Conservation (phyloP, 1,140 invertebrate genomes). For the Drosophila nebulosa region DNA sequence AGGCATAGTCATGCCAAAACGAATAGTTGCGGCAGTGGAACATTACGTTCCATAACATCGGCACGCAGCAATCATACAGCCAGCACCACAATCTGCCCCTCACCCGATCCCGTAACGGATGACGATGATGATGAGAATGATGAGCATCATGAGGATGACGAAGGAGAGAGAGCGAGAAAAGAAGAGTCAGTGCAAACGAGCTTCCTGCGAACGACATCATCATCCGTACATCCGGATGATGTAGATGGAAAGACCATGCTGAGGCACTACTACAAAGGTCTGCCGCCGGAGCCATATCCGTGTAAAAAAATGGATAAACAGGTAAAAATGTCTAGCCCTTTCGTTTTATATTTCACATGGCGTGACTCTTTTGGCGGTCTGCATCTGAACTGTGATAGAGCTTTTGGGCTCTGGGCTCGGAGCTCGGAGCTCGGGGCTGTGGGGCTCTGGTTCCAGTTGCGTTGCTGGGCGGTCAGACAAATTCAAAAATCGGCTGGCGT, state of each 20-base stretch:
- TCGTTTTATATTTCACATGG: constrained; percentile 36
- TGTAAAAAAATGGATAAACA: constrained; percentile 66
- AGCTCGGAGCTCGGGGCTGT: constrained; percentile 8
- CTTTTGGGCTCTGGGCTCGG: no score
- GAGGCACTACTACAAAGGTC: constrained; percentile 70
- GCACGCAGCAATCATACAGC: constrained; percentile 36
- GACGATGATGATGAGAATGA: neutral
- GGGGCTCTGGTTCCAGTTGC: neutral
- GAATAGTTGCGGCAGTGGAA: constrained; percentile 21
- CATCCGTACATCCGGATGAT: constrained; percentile 21
- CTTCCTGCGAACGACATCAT: constrained; percentile 5
- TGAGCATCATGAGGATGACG: neutral
- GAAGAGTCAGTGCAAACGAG: constrained; percentile 9
- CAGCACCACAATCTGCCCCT: constrained; percentile 37
- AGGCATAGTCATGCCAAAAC: neutral
- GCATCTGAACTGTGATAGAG: neutral
- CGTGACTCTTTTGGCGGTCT: constrained; percentile 5
- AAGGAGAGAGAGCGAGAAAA: neutral
- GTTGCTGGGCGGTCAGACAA: neutral
- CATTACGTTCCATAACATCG: constrained; percentile 39
- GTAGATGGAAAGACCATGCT: constrained; percentile 10
- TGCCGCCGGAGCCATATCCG: constrained; percentile 72
- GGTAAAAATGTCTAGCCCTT: constrained; percentile 66
- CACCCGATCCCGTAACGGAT: neutral
- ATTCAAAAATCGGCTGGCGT: constrained; percentile 52